Evolutionary conservation across 2,113 vertebrate species (phyloP).

Genomic region (Nymphicus hollandicus): DNA sequence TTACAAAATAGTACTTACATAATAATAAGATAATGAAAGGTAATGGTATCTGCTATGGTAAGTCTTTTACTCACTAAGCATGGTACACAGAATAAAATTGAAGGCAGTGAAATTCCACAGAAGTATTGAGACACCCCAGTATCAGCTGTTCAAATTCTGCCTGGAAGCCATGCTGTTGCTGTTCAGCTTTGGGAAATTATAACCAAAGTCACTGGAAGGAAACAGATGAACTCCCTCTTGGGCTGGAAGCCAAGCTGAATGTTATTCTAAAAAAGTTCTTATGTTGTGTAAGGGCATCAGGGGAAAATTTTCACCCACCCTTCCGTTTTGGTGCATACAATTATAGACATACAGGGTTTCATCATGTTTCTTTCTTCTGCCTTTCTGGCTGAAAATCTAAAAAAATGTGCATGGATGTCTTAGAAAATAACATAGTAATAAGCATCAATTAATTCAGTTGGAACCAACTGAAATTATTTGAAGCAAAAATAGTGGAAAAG

Average conservation of each 20-base stretch:
- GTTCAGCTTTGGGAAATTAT: neutral
- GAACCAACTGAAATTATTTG: neutral
- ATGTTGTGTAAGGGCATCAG: neutral
- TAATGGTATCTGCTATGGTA: neutral
- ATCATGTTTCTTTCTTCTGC: neutral
- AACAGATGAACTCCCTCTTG: neutral
- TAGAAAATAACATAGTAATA: neutral
- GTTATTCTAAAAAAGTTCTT: neutral
- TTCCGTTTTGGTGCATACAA: neutral
- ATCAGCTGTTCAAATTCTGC: neutral
- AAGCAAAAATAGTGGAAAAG: neutral
- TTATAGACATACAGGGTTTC: neutral
- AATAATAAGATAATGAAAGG: neutral
- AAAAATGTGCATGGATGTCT: neutral
- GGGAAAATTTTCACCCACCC: neutral
- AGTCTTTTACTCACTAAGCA: neutral
- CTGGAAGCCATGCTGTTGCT: neutral
- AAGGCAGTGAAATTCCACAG: neutral
- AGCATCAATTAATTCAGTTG: neutral
- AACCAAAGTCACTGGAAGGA: neutral
- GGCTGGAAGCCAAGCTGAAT: neutral
- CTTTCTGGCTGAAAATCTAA: neutral
- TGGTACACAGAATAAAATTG: neutral
- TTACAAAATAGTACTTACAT: neutral
- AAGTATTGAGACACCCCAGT: neutral